Evolutionary conservation across 2,888 invertebrate species (phyloP), one percentile per base, ranked within the genome.

Genomic region (Dorcus hopei): DNA sequence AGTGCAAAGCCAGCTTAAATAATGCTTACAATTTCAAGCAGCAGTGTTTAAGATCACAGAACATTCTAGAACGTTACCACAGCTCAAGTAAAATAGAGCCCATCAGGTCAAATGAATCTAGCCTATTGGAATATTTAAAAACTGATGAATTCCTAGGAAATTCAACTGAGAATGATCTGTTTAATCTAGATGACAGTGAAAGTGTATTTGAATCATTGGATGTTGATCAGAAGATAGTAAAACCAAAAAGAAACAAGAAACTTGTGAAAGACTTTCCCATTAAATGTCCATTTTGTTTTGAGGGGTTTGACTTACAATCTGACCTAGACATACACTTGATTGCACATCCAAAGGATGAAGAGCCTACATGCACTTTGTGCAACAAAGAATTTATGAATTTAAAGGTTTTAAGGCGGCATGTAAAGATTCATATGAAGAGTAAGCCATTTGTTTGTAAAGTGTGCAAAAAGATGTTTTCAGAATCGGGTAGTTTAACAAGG

Each of bases 401-500:
- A 38, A 73, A 72, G 62, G 68, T 71, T 33, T 63, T 75, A 51
- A 71, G 67, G 57, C 63, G 74, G 43, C 75, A 75, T 57, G 68
- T 74, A 40, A 63, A 71, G 9, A 74, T 69, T 33, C 75, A 75
- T 56, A 68, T 75, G 66, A 63, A 67, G 56, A 67, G 63, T 42
- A 75, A 75, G 61, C 73, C 73, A 9, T 75, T 72, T 59, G 63
- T 61, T 19, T 75, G 75, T 62, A 64, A 69, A 26, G 43, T 70
- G 9, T 75, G 75, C 51, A 62, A 68, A 9, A 73, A 71, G 54
- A 67, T 65, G 39, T 75, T 74, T 57, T 67, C 74, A 3, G 74
- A 75, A 63, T 74, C 74, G 3, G 74, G 73, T 9, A 73, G 74
- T 62, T 66, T 74, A 48, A 74, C 72, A 2, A 64, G 73, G 52